These are phyloP conservation scores for Periphyllus acericola DNA, from an alignment of 2,888 invertebrate genomes.

Conservation along the genomic window DNA sequence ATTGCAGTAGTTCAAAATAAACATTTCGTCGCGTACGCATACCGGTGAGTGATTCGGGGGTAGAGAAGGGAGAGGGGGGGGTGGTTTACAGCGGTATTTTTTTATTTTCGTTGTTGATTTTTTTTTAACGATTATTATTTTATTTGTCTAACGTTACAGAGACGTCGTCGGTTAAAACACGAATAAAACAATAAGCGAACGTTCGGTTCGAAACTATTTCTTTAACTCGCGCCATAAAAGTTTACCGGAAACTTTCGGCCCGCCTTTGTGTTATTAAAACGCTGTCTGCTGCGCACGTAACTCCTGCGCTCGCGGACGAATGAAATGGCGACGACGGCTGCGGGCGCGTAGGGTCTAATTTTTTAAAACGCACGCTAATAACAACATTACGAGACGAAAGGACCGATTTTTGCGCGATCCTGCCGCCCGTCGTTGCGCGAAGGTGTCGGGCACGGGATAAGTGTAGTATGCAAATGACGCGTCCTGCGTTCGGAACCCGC, in stretches of 20 bases:
- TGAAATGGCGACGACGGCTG: not conserved
- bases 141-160: not conserved
- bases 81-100: no score
- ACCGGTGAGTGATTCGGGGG: not conserved
- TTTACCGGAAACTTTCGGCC: conserved; percentile 19
- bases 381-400: not conserved
- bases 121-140: not conserved
- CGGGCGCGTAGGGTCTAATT: not conserved
- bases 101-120: not conserved
- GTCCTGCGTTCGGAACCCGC: no score
- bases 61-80: no score
- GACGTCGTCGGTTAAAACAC: not conserved
- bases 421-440: not conserved
- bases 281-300: not conserved
- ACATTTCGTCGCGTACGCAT: not conserved
- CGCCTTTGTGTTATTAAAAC: conserved; percentile 14
- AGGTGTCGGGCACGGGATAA: not conserved
- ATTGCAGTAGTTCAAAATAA: not conserved
- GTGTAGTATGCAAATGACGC: not conserved
- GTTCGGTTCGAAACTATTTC: not conserved
- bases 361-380: not conserved
- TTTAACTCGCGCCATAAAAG: not conserved
- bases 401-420: not conserved
- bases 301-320: not conserved
- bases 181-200: not conserved